phyloP scores from a whole-genome alignment of 2,113 vertebrate genomes.

The Zosterops japonicus region DNA sequence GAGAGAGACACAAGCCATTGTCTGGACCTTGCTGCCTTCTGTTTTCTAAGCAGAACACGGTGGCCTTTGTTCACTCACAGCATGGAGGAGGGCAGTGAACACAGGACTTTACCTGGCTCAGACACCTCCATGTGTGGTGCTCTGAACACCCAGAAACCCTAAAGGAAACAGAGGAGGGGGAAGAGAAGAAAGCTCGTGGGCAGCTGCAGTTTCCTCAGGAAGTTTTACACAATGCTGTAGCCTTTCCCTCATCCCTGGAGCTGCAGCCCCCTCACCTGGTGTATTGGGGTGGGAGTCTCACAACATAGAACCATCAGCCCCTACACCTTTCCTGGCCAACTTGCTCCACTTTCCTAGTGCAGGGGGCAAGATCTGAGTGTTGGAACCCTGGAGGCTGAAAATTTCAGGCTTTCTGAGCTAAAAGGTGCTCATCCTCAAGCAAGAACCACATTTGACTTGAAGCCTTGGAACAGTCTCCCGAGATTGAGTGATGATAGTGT shows the following conservation, averaged over 20 bases:
- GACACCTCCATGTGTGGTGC: neutral
- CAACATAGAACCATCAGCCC: neutral
- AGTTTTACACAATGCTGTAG: neutral
- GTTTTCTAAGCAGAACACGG: neutral
- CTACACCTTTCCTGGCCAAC: neutral
- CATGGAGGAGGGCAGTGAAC: neutral
- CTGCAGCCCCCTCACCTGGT: neutral
- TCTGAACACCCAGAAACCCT: neutral
- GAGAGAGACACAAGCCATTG: neutral
- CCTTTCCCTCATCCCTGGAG: neutral
- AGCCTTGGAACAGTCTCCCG: too few species aligned
- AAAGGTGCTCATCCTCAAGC: too few species aligned
- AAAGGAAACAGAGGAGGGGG: neutral
- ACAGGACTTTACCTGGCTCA: neutral
- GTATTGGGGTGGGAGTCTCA: neutral
- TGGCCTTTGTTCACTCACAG: neutral
- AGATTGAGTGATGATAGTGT: too few species aligned
- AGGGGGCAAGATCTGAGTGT: neutral
- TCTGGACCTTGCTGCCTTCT: neutral
- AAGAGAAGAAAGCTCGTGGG: neutral
- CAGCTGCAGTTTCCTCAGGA: neutral
- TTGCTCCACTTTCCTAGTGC: neutral
- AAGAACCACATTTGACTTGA: too few species aligned
- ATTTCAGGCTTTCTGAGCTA: too few species aligned
- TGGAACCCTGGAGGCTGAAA: too few species aligned